A percentile compares a stretch with the other conserved stretches of the same genome.
Evolutionary conservation across 2,888 invertebrate species (phyloP).

Genomic region (Esperia sulphurella): DNA sequence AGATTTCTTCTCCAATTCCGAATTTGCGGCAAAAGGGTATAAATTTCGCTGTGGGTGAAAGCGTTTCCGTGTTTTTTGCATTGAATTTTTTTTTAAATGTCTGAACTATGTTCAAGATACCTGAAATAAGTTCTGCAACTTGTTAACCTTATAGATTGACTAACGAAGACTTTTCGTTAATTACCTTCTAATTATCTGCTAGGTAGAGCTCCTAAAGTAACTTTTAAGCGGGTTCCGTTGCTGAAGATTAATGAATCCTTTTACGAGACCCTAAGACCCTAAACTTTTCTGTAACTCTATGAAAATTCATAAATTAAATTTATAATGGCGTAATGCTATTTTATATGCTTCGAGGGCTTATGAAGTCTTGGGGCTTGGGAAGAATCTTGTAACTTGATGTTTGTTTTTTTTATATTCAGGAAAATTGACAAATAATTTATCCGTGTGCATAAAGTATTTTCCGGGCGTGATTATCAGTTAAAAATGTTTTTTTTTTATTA

Average conservation of each 20-base stretch:
- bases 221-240: background rate
- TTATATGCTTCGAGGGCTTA: background rate
- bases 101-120: too few species aligned
- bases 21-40: too few species aligned
- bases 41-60: too few species aligned
- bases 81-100: too few species aligned
- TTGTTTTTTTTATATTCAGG: background rate
- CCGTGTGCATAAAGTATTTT: too few species aligned
- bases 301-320: conserved; percentile 19
- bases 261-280: conserved; percentile 14
- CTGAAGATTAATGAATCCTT: conserved; percentile 19
- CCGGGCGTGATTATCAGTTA: too few species aligned
- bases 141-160: background rate
- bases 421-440: background rate
- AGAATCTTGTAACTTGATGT: background rate
- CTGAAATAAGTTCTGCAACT: too few species aligned
- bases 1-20: too few species aligned
- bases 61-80: too few species aligned
- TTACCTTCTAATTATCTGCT: conserved; percentile 8
- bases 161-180: background rate
- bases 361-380: background rate
- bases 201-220: conserved; percentile 1
- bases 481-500: too few species aligned
- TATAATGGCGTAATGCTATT: conserved; percentile 3
- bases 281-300: conserved; percentile 16